Evolutionary conservation across 2,888 invertebrate genomes (phyloP), one percentile per base, ranked within the genome.

Genomic region (Macaria liturata): DNA sequence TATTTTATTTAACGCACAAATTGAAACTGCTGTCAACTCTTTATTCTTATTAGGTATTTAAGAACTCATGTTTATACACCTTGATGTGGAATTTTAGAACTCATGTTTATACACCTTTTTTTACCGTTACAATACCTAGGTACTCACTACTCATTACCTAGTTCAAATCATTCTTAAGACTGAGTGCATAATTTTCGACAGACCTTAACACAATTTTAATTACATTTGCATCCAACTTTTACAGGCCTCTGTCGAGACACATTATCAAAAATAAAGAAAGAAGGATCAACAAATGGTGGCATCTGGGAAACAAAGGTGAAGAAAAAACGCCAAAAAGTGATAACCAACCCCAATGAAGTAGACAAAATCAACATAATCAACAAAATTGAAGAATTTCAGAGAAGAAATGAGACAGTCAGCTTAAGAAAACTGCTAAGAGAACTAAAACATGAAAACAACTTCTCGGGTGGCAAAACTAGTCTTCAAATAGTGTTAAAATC

Each of bases 311-410:
- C 51, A 3, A 31, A 40, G 42, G 30, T 60, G 9, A 55, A 55
- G 42, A 55, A 49, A 42, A 60, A 60, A 52, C 59, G 59, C 0
- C 55, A 60, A 42, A 60, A 60, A 60, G 55, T 60, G 5, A 60
- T 60, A 46, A 60, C 59, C 9, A 60, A 60, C 45, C 59, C 59
- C 4, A 60, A 55, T 7, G 55, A 55, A 48, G 59, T 60, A 7
- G 59, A 60, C 39, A 60, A 60, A 46, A 60, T 60, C 4, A 52
- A 60, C 42, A 60, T 60, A 3, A 60, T 56, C 9, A 60, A 60
- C 9, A 60, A 60, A 56, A 60, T 60, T 32, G 59, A 60, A 20
- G 59, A 60, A 52, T 60, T 60, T 40, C 42, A 60, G 20, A 60
- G 56, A 20, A 52, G 59, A 49, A 60, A 60, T 39, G 59, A 60